A percentile compares a stretch with the other conserved stretches of the same genome.
Evolutionary conservation across 2,113 vertebrate genomes (phyloP).

Genomic region (Pterocles orientalis): DNA sequence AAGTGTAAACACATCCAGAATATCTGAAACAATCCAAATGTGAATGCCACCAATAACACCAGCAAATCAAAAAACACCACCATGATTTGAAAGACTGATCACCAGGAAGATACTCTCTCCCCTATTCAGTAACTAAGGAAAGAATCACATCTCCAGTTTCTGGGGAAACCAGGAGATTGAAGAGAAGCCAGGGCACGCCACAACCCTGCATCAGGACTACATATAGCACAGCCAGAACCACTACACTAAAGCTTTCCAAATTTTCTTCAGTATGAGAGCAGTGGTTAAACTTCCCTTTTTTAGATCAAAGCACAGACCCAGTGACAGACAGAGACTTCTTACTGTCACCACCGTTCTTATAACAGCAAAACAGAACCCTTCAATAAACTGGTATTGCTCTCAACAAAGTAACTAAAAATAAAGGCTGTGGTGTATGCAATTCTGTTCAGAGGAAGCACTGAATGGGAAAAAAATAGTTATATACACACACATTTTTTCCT

Average conservation of each 20-base stretch:
- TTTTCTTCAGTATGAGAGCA: neutral
- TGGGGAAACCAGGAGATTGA: neutral
- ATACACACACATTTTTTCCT: neutral
- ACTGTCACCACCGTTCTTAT: neutral
- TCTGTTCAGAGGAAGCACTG: neutral
- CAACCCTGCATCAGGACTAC: neutral
- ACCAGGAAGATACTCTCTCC: neutral
- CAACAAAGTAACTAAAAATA: neutral
- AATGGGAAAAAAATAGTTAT: neutral
- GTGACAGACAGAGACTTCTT: neutral
- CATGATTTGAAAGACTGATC: neutral
- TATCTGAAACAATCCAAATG: neutral
- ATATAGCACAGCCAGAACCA: rapidly evolving
- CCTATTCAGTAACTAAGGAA: neutral
- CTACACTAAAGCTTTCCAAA: neutral
- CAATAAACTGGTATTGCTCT: neutral
- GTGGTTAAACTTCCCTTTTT: neutral
- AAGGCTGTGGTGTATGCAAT: neutral
- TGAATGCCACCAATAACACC: neutral
- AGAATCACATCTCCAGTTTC: neutral
- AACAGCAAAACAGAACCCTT: neutral
- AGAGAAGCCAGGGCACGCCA: neutral
- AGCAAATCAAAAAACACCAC: neutral
- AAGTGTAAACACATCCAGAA: neutral
- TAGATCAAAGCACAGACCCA: neutral